Evolutionary conservation across 2,113 vertebrate species (phyloP).

Genomic region (Gymnarchus niloticus): DNA sequence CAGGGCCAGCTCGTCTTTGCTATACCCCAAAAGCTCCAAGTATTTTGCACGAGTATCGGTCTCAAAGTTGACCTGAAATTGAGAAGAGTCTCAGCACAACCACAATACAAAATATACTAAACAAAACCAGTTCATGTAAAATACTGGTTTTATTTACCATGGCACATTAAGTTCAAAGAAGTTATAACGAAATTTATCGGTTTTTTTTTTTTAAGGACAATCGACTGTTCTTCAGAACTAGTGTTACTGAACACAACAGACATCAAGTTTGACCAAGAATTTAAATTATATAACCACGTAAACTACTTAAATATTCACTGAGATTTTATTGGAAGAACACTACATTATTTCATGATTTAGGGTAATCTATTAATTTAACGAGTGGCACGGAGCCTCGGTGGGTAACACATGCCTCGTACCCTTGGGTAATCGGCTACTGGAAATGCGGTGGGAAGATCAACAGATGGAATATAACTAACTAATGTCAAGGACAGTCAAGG

Average conservation of each 20-base stretch:
- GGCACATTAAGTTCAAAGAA: background rate
- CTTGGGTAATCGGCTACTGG: background rate
- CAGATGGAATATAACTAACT: background rate
- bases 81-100: background rate
- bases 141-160: background rate
- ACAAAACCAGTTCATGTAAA: background rate
- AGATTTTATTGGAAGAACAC: too few species aligned
- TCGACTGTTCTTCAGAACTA: background rate
- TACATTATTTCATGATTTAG: background rate
- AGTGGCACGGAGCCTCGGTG: background rate
- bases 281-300: background rate
- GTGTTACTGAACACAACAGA: background rate
- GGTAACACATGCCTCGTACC: background rate
- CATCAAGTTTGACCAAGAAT: too few species aligned
- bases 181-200: background rate
- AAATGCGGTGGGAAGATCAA: background rate
- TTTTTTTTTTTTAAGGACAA: too few species aligned
- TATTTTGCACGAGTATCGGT: slow-evolving; percentile 81
- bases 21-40: slow-evolving; percentile 87
- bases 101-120: background rate
- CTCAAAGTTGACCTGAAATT: slow-evolving; percentile 83
- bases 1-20: slow-evolving; percentile 76
- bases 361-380: background rate
- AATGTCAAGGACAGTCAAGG: background rate
- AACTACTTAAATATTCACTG: background rate